phyloP scores from a whole-genome alignment of 2,888 invertebrate species.

The Pelosia muscerda region DNA sequence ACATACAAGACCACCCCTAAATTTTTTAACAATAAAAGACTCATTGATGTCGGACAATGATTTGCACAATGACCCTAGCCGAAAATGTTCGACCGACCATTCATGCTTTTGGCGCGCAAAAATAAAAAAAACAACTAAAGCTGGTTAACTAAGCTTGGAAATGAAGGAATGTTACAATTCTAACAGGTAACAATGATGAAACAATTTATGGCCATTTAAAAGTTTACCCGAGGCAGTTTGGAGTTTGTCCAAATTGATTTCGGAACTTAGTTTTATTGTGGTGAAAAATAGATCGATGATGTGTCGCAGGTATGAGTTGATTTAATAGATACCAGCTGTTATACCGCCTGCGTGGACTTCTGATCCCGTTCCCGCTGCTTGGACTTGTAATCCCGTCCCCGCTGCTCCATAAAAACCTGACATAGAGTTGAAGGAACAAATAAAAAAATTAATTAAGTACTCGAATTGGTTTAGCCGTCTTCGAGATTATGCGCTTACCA shows the following conservation, averaged over 20 bases:
- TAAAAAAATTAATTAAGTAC: too few relatives aligned
- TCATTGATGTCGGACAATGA: background rate
- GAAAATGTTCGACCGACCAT: background rate
- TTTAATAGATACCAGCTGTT: background rate
- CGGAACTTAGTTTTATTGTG: too few relatives aligned
- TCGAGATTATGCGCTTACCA: too few relatives aligned
- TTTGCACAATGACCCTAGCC: background rate
- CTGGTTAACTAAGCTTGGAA: background rate
- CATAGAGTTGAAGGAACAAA: too few relatives aligned
- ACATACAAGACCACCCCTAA: background rate
- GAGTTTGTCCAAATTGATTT: background rate
- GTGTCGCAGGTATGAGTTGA: background rate
- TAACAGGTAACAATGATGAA: background rate
- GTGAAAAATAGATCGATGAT: too few relatives aligned
- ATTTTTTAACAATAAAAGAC: background rate
- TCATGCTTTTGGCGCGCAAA: background rate
- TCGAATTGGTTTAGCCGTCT: too few relatives aligned
- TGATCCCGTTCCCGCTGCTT: too few relatives aligned
- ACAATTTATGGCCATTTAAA: background rate
- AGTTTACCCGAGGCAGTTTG: background rate
- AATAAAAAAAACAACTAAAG: background rate
- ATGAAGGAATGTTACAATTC: background rate
- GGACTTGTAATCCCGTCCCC: too few relatives aligned
- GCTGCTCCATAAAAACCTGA: too few relatives aligned
- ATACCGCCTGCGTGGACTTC: too few relatives aligned